Conservation (phyloP, 2,113 vertebrate genomes). For the Corapipo altera region DNA sequence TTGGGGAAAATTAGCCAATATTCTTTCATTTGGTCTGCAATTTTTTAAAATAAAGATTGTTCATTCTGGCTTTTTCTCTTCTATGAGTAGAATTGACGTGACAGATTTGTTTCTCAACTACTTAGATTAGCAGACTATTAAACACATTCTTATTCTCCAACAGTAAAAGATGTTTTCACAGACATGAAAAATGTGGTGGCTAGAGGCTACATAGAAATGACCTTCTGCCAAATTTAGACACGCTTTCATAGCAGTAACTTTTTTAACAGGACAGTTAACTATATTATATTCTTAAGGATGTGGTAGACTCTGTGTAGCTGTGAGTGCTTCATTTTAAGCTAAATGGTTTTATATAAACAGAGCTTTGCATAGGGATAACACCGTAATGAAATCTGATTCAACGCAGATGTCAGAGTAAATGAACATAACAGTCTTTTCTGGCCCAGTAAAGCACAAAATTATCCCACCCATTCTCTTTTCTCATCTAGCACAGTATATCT, state of each 20-base stretch:
- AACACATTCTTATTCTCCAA: background rate
- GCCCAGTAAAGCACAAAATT: conserved; percentile 6
- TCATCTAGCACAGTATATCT: background rate
- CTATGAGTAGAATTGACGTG: background rate
- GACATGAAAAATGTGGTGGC: background rate
- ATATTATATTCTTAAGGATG: background rate
- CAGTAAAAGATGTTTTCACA: background rate
- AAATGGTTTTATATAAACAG: background rate
- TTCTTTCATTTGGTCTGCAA: background rate
- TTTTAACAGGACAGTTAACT: background rate
- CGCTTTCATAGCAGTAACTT: background rate
- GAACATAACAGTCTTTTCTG: background rate
- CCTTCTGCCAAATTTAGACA: background rate
- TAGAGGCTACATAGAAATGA: background rate
- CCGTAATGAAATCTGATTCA: conserved; percentile 3
- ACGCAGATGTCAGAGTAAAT: conserved; percentile 10
- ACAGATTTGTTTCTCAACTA: background rate
- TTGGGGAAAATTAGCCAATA: background rate
- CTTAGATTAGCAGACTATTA: background rate
- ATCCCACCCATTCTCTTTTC: background rate
- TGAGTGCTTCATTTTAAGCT: background rate
- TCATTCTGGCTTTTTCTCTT: background rate
- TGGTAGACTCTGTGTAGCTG: background rate
- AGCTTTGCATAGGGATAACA: background rate
- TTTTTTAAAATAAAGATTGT: background rate